phyloP scores from a whole-genome alignment of 2,888 invertebrate species.

The Boloria selene region DNA sequence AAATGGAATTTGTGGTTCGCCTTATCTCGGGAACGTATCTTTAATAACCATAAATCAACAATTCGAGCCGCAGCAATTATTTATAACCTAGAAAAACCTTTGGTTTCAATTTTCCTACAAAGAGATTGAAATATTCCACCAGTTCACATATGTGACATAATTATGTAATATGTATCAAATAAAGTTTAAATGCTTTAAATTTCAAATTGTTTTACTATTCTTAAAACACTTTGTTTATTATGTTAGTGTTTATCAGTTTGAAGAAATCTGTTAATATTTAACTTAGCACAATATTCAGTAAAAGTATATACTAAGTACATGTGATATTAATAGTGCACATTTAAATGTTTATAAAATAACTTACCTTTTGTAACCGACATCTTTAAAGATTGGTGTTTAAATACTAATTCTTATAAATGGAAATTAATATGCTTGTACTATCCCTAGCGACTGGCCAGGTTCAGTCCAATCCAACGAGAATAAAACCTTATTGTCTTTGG shows the following conservation, averaged over 20 bases:
- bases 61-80: slow-evolving; percentile 59
- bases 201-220: background rate
- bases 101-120: slow-evolving; percentile 38
- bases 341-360: background rate
- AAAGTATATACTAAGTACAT: too few species aligned
- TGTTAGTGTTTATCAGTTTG: background rate
- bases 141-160: background rate
- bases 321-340: too few species aligned
- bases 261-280: background rate
- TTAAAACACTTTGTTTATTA: background rate
- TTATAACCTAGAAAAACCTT: slow-evolving; percentile 42
- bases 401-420: slow-evolving; percentile 11
- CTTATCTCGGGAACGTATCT: slow-evolving; percentile 67
- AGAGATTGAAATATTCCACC: slow-evolving; percentile 28
- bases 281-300: too few species aligned
- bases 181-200: background rate
- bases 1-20: slow-evolving; percentile 72
- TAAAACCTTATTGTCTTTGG: too few species aligned
- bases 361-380: background rate
- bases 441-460: slow-evolving; percentile 20
- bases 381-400: background rate
- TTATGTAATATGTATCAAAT: background rate
- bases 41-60: slow-evolving; percentile 79
- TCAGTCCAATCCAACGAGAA: slow-evolving; percentile 6
- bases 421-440: slow-evolving; percentile 21